Conservation (phyloP, 2,888 invertebrate genomes). For the Camptogramma bilineatum region DNA sequence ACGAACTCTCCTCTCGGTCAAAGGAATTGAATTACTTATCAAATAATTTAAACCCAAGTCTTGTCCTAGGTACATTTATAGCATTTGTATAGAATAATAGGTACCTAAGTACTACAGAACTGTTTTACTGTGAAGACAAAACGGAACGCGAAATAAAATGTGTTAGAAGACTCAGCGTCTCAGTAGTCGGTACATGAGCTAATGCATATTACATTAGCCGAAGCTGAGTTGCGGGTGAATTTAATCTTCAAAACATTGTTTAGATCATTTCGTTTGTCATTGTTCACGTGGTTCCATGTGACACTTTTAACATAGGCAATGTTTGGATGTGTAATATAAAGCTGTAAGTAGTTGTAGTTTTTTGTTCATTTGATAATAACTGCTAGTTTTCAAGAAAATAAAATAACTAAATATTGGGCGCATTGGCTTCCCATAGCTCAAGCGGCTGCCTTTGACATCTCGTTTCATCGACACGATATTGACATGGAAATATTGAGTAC, state of each 20-base stretch:
- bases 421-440: no score
- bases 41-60: background rate
- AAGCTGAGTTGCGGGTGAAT: constrained; percentile 57
- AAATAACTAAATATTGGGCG: no score
- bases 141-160: constrained; percentile 32
- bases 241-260: constrained; percentile 66
- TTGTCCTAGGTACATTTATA: background rate
- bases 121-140: constrained; percentile 25
- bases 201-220: constrained; percentile 74
- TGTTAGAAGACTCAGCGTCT: constrained; percentile 34
- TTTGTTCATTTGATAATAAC: no score
- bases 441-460: no score
- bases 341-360: no score
- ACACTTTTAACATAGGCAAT: background rate
- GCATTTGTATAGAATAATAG: background rate
- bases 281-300: background rate
- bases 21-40: no score
- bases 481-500: no score
- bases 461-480: no score
- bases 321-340: no score
- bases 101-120: constrained; percentile 12
- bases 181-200: constrained; percentile 50
- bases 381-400: no score
- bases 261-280: constrained; percentile 1
- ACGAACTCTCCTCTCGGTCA: no score